Evolutionary conservation across 2,888 invertebrate genomes (phyloP), one percentile per base, ranked within the genome.

Genomic region (Noctua fimbriata): DNA sequence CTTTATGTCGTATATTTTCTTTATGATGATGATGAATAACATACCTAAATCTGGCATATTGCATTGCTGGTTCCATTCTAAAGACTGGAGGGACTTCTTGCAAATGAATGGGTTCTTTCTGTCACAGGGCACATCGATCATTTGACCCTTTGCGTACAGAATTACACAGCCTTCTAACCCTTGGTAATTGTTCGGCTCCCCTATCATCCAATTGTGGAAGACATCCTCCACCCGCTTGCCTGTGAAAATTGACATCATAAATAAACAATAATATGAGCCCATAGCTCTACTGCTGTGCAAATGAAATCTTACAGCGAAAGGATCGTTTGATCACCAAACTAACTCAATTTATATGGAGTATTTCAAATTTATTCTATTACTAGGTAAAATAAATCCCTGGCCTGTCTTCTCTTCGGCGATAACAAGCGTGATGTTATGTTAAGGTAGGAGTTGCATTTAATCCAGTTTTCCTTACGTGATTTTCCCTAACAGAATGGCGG

Each of bases 151-250:
- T 10, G 52, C 12, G 0, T 0, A 0, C 6, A 80, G 6, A 1
- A 16, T 0, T 1, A 63, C 81, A 55, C 80, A 80, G 36, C 69
- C 52, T 63, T 80, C 80, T 1, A 0, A 28, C 1, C 28, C 81
- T 14, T 18, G 36, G 7, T 36, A 12, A 63, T 80, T 49, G 12
- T 79, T 81, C 3, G 80, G 80, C 2, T 80, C 81, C 16, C 80
- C 80, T 28, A 12, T 28, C 2, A 0, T 1, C 80, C 80, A 80
- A 16, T 24, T 36, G 18, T 80, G 58, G 24, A 74, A 80, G 5
- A 80, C 74, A 24, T 80, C 81, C 36, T 81, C 73, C 4, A 74
- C 14, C 44, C 81, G 73, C 52, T 80, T 80, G 24, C 80, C 80
- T 81, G 81, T 52, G 1, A 72, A 58, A 21, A 66, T 49, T 18